Conservation (phyloP, 2,888 invertebrate species). For the Stegophylla sp. region DNA sequence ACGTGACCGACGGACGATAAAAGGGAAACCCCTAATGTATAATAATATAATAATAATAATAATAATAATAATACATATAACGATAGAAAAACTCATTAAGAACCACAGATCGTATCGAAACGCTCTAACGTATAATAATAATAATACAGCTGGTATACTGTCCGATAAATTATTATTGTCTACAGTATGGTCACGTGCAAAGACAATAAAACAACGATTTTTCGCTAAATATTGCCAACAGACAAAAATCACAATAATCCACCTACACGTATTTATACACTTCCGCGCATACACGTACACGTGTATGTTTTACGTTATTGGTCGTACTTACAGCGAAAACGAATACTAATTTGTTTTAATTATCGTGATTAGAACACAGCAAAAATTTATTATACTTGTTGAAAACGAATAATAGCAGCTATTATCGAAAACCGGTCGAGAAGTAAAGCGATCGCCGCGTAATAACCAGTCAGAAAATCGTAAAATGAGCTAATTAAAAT, state of each 20-base stretch:
- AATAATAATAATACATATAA: too few species aligned
- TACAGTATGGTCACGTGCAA: constrained; percentile 30
- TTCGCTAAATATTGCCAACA: constrained; percentile 15
- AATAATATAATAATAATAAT: too few species aligned
- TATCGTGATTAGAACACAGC: background rate
- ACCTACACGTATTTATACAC: background rate
- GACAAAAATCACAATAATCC: background rate
- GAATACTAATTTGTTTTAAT: constrained; percentile 5
- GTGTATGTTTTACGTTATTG: constrained; percentile 1
- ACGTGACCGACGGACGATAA: constrained; percentile 9
- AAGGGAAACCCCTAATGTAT: constrained; percentile 3
- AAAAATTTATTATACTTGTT: background rate
- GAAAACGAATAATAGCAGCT: background rate
- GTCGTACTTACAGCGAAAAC: background rate
- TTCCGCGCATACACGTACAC: constrained; percentile 13
- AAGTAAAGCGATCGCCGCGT: background rate
- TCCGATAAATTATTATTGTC: constrained; percentile 26
- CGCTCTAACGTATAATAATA: background rate
- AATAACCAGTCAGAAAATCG: background rate
- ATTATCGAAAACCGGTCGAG: background rate
- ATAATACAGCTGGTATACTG: background rate
- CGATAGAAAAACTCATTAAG: constrained; percentile 13
- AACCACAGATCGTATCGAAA: constrained; percentile 12
- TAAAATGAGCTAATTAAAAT: constrained; percentile 12
- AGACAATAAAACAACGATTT: background rate